Base-by-base conservation (phyloP, 2,888 invertebrate genomes). In the Danaus chrysippus region DNA sequence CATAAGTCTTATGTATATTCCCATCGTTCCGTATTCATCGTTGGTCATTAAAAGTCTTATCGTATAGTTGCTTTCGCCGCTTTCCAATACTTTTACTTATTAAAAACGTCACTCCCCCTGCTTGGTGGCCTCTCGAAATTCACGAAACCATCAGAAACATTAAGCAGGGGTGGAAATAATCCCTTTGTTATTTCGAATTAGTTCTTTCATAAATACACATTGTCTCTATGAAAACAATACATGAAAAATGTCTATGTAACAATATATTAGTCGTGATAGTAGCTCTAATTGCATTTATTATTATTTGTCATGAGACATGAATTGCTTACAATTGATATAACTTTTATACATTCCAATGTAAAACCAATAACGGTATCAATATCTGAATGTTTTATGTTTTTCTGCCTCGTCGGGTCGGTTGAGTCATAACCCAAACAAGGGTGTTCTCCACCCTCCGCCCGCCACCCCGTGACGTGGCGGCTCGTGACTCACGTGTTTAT, bases 391-490 rank as follows among this genome's bases (percentile, higher is more conserved):
- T 34, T 34, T 8, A 34, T 63, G 56, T 43, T 64, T 63, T 64
- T 57, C 56, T 61, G 63, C 64, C 61, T 62, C 53, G 56, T 49
- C 13, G 57, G 57, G 58, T 13, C 63, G 59, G 63, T 70, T 73
- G 73, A 72, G 70, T 72, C 73, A 73, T 64, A 59, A 59, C 63
- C 65, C 57, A 71, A 68, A 65, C 65, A 68, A 68, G 73, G 74
- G 74, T 70, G 73, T 68, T 65, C 59, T 64, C 52, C 63, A 64
- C 67, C 65, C 64, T 61, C 54, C 57, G 44, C 64, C 64, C 67
- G 66, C 66, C 71, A 69, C 73, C 71, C 71, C 61, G 62, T 75
- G 73, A 75, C 74, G 74, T 74, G 74, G 74, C 63, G 64, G 52
- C 59, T 69, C 67, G 67, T 74, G 74, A 72, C 65, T 74, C 72